phyloP scores from a whole-genome alignment of 2,113 vertebrate species.

The Hiodon tergisus region DNA sequence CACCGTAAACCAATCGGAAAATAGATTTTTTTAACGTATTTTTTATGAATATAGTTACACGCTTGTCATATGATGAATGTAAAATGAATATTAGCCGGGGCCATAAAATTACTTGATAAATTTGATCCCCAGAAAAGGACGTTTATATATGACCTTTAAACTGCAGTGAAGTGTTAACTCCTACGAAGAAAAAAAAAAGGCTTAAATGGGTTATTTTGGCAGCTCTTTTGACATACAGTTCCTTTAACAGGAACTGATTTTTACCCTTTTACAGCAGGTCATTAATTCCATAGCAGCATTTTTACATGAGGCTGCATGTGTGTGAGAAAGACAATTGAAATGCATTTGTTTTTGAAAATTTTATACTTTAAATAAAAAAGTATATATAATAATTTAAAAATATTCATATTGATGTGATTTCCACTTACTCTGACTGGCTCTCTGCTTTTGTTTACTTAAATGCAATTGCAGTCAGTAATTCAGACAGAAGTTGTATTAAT shows the following conservation, averaged over 20 bases:
- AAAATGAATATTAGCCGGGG: neutral
- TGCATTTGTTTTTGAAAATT: neutral
- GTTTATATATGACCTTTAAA: neutral
- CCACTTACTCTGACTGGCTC: neutral
- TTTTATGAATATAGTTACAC: too few species aligned
- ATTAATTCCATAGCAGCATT: neutral
- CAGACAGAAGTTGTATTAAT: slow-evolving; percentile 11
- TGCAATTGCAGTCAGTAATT: slow-evolving; percentile 4
- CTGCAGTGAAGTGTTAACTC: too few species aligned
- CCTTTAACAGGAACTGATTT: too few species aligned
- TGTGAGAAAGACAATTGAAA: neutral
- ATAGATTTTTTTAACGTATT: too few species aligned
- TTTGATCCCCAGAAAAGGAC: neutral
- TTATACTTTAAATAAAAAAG: neutral
- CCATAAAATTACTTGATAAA: neutral
- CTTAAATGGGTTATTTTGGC: too few species aligned
- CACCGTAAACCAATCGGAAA: too few species aligned
- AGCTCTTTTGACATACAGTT: too few species aligned
- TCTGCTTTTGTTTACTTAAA: slow-evolving; percentile 14
- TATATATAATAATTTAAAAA: slow-evolving; percentile 10
- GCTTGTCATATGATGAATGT: neutral
- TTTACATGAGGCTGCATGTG: neutral
- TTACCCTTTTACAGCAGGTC: neutral
- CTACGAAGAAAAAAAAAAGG: too few species aligned
- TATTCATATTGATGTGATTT: slow-evolving; percentile 14